phyloP scores from a whole-genome alignment of 2,113 vertebrate species.

The Todiramphus saurophagus region DNA sequence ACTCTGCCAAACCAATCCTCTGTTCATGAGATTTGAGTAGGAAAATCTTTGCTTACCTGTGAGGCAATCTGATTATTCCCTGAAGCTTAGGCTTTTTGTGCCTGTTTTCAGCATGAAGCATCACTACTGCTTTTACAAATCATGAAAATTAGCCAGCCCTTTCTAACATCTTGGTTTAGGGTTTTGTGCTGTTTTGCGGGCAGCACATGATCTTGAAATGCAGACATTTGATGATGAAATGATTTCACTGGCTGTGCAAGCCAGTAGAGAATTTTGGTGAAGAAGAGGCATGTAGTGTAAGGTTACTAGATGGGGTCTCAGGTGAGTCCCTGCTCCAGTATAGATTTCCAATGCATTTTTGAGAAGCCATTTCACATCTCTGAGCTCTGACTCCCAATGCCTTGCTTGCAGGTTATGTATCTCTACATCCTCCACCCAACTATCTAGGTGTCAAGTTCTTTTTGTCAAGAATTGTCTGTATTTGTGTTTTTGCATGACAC shows the following conservation, averaged over 20 bases:
- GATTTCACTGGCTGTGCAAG: neutral
- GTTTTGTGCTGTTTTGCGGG: neutral
- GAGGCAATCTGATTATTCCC: neutral
- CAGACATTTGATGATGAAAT: neutral
- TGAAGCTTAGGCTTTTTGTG: constrained; percentile 40
- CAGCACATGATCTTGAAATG: neutral
- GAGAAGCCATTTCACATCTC: neutral
- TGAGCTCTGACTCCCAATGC: neutral
- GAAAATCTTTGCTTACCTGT: constrained; percentile 34
- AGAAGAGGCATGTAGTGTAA: neutral
- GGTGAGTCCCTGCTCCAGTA: neutral
- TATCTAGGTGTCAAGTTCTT: neutral
- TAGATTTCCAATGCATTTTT: neutral
- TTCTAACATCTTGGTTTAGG: neutral
- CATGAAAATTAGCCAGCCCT: neutral
- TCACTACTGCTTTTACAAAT: constrained; percentile 16
- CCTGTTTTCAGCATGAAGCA: constrained; percentile 41
- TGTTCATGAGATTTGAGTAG: neutral
- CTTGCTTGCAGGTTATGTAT: neutral
- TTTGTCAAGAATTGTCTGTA: neutral
- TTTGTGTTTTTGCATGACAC: neutral
- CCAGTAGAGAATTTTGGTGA: neutral
- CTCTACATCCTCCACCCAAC: neutral
- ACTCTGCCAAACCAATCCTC: neutral
- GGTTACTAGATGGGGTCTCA: neutral